Conservation (phyloP, 2,113 vertebrate genomes). For the Boulengeromyrus knoepffleri region DNA sequence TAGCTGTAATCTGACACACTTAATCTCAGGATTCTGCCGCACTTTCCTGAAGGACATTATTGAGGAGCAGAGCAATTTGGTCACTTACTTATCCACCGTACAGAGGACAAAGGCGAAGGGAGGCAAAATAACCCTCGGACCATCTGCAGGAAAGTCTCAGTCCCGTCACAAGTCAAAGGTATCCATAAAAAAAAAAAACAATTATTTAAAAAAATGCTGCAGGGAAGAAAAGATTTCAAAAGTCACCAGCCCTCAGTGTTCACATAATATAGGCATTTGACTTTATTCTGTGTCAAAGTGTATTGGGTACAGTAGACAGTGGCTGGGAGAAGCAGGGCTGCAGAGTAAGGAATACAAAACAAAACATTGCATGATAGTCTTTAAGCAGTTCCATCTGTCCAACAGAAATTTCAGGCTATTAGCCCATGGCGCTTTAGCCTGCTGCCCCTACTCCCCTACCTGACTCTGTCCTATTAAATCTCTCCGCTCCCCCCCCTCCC, state of each 20-base stretch:
- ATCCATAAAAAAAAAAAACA: neutral
- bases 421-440: conserved; percentile 75
- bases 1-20: neutral
- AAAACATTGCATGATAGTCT: conserved; percentile 94
- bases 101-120: neutral
- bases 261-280: conserved; percentile 9
- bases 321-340: conserved; percentile 19
- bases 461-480: conserved; percentile 91
- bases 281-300: conserved; percentile 35
- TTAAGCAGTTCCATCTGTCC: conserved; percentile 98
- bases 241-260: conserved; percentile 3
- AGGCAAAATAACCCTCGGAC: neutral
- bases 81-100: conserved; percentile 22
- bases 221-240: neutral
- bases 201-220: neutral
- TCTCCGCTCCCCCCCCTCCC: conserved; percentile 67
- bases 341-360: conserved; percentile 50
- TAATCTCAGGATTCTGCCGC: neutral
- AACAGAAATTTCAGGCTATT: conserved; percentile 89
- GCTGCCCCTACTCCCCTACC: conserved; percentile 80
- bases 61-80: neutral
- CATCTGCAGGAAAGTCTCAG: neutral
- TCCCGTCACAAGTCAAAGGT: neutral
- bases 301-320: conserved; percentile 33
- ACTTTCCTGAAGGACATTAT: neutral